These are phyloP conservation scores for Brachyalestes nurse DNA, from an alignment of 2,797 vertebrate species.

Conservation along the genomic window DNA sequence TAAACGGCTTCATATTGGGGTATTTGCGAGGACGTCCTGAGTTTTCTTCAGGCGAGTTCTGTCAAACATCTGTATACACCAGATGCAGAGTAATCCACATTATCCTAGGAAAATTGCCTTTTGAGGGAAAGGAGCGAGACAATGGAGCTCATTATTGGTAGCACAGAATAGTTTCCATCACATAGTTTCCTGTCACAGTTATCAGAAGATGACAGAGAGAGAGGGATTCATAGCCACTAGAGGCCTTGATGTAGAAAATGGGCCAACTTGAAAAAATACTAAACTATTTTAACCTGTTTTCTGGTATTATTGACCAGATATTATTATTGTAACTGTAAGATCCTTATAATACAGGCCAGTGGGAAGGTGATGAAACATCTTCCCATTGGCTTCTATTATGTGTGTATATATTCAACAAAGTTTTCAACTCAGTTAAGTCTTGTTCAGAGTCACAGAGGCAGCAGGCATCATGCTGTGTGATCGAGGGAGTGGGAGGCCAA, in stretches of 20 bases:
- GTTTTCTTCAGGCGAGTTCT: slow-evolving; percentile 7
- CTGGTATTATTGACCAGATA: not conserved
- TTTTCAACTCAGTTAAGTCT: no score
- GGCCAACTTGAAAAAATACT: not conserved
- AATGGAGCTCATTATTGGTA: slow-evolving; percentile 48
- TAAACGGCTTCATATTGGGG: slow-evolving; percentile 12
- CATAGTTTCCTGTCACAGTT: slow-evolving; percentile 56
- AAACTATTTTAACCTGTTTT: not conserved
- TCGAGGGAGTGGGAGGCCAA: no score
- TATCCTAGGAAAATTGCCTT: slow-evolving; percentile 16
- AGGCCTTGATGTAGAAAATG: not conserved
- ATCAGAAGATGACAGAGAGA: slow-evolving; percentile 8
- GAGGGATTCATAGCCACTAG: not conserved
- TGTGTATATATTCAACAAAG: no score
- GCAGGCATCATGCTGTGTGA: no score
- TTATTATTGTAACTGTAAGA: not conserved
- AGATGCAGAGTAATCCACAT: slow-evolving; percentile 27
- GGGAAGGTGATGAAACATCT: not conserved
- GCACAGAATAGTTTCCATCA: slow-evolving; percentile 66
- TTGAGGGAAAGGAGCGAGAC: slow-evolving; percentile 17
- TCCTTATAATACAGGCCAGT: not conserved
- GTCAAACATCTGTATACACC: slow-evolving; percentile 10
- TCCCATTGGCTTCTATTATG: not conserved
- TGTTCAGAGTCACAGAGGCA: no score
- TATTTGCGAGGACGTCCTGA: slow-evolving; percentile 13